These are phyloP conservation scores for Bombyx mandarina DNA, from an alignment of 1,140 invertebrate species.

Conservation along the genomic window DNA sequence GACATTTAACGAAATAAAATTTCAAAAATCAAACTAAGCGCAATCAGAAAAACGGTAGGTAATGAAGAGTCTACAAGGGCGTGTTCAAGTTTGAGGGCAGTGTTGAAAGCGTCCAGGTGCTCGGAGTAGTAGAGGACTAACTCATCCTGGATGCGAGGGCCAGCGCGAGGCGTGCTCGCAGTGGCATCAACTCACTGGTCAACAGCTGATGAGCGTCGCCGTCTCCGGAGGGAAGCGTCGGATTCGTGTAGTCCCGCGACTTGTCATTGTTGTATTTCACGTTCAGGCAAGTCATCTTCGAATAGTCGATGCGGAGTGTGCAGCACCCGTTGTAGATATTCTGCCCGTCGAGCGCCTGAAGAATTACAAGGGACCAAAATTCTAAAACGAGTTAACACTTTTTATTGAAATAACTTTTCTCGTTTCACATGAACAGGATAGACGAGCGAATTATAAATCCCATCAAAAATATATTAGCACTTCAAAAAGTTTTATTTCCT, in stretches of 20 bases:
- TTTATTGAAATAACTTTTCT: slow-evolving; percentile 22
- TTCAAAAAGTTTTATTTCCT: slow-evolving; percentile 15
- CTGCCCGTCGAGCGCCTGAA: slow-evolving; percentile 93
- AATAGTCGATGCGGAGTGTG: slow-evolving; percentile 99
- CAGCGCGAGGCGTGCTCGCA: slow-evolving; percentile 70
- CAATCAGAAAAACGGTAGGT: no score
- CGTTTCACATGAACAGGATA: slow-evolving; percentile 16
- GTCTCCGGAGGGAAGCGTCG: slow-evolving; percentile 95
- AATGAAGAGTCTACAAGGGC: no score
- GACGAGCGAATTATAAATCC: slow-evolving; percentile 18
- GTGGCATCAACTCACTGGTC: slow-evolving; percentile 76
- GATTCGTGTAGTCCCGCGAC: slow-evolving; percentile 98
- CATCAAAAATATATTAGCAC: slow-evolving; percentile 18
- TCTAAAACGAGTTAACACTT: slow-evolving; percentile 7
- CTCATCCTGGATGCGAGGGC: slow-evolving; percentile 65
- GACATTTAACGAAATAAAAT: no score
- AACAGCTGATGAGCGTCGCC: slow-evolving; percentile 76
- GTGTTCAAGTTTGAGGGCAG: slow-evolving; percentile 25
- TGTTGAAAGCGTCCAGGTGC: slow-evolving; percentile 46
- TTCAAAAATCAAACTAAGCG: no score
- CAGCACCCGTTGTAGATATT: slow-evolving; percentile 99
- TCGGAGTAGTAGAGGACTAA: slow-evolving; percentile 60
- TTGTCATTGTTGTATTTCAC: slow-evolving; percentile 99
- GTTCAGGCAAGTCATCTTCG: slow-evolving; percentile 96
- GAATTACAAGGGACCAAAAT: slow-evolving; percentile 22